Base-by-base conservation (phyloP, 2,113 vertebrate genomes). In the Pelodiscus sinensis region DNA sequence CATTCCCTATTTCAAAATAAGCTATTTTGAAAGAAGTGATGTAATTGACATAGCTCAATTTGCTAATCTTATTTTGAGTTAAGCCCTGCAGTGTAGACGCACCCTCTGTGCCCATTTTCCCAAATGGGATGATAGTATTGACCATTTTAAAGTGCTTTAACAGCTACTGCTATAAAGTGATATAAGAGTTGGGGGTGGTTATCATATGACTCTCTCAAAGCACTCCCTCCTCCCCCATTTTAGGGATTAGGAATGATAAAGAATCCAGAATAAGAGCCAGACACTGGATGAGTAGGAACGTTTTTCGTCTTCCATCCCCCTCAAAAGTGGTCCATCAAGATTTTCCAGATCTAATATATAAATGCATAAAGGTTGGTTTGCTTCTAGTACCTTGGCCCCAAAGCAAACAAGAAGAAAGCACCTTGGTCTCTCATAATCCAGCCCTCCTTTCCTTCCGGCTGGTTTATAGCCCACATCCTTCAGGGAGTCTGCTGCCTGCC, bases 261-360 rank as follows among this genome's bases (percentile, higher is more conserved):
- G n/a, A 77, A 50, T 44, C 44, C 35, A 77, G 31, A 79, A 2
- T 51, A 68, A 31, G 21, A 5, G 21, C 35, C 5, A 4, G 7
- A 38, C 16, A 3, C 1, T 4, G 35, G 22, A 52, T 44, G 35
- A 73, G 51, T 3, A 24, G 27, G 15, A 24, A 16, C 2, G 6
- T 38, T 8, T 75, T 58, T 44, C 27, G 13, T 79, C 12, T n/a
- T 3, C 58, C 54, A 8, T 0, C 6, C 38, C 9, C 55, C 14
- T 68, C 29, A 14, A 8, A 2, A 13, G 0, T 5, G 35, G 24
- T 88, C 65, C 22, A 0, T 44, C 0, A 1, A 3, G 50, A 51
- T 29, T 57, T 1, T 0, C 78, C 24, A 1, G 21, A 4, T 9
- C 7, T 73, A 38, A 1, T 4, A 58, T 21, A 11, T 1, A 4